Conservation (phyloP, 1,140 invertebrate species). For the Agrypnia vestita region DNA sequence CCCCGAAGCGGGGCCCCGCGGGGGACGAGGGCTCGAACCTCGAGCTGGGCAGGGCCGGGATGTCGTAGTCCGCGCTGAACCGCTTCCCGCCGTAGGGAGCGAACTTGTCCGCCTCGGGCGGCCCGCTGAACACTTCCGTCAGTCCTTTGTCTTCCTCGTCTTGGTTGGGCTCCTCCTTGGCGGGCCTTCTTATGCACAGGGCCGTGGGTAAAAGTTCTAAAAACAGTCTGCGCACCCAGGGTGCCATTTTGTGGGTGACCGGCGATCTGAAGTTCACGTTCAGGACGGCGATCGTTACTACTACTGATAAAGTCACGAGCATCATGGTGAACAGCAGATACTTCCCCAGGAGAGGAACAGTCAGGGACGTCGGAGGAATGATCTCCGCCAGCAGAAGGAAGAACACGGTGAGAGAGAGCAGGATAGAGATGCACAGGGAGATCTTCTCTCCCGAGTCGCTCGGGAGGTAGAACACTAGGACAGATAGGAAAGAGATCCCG, state of each 20-base stretch:
- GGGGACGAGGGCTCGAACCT: conserved; percentile 72
- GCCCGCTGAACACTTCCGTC: conserved; percentile 82
- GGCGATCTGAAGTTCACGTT: conserved; percentile 99
- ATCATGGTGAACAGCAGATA: conserved; percentile 99
- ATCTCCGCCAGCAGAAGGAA: conserved; percentile 98
- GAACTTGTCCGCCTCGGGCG: conserved; percentile 82
- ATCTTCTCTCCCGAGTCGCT: conserved; percentile 98
- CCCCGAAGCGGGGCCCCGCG: conserved; percentile 75
- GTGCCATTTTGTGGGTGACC: conserved; percentile 95
- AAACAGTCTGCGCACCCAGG: conserved; percentile 91
- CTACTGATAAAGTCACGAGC: conserved; percentile 96
- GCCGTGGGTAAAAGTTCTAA: conserved; percentile 91
- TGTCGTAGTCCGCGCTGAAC: conserved; percentile 82
- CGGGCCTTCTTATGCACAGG: conserved; percentile 88
- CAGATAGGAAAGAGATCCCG: conserved; percentile 96
- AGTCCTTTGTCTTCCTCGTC: conserved; percentile 81
- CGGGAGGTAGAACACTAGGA: conserved; percentile 98
- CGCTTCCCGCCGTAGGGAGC: conserved; percentile 76
- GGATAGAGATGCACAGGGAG: conserved; percentile 97
- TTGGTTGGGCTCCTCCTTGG: conserved; percentile 78
- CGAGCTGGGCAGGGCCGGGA: conserved; percentile 77
- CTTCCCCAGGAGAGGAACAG: conserved; percentile 97
- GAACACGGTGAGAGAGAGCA: conserved; percentile 98
- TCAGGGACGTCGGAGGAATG: conserved; percentile 98
- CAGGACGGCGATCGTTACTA: conserved; percentile 97